Percentiles rank a stretch among this genome's conserved stretches.
Evolutionary conservation across 2,797 vertebrate species (phyloP).

Genomic region (Poecilia velifera): DNA sequence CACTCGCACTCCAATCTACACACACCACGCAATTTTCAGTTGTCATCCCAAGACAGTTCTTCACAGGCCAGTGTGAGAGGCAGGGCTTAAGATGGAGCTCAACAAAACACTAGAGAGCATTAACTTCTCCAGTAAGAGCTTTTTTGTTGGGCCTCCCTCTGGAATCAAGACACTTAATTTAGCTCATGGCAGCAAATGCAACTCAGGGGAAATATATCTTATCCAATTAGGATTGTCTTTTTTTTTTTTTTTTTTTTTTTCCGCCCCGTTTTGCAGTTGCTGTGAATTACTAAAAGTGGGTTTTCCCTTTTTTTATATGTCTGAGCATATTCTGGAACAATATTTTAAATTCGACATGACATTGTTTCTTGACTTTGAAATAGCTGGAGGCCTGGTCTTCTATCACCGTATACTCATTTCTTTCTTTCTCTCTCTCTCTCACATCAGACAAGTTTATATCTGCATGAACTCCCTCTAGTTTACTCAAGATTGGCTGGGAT

Average conservation of each 20-base stretch:
- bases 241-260: conserved; percentile 1
- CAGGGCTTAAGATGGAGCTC: conserved; percentile 67
- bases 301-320: conserved; percentile 37
- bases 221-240: conserved; percentile 64
- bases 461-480: conserved; percentile 28
- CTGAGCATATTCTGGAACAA: conserved; percentile 15
- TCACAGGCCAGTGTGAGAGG: conserved; percentile 60
- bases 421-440: conserved; percentile 4
- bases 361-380: conserved; percentile 37
- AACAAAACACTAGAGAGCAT: conserved; percentile 74
- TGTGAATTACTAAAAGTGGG: conserved; percentile 50
- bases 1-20: conserved; percentile 10
- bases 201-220: conserved; percentile 52
- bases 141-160: conserved; percentile 63
- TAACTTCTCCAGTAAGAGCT: conserved; percentile 60
- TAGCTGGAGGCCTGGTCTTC: conserved; percentile 34
- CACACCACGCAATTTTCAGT: conserved; percentile 41
- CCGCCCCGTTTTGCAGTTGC: conserved; percentile 52
- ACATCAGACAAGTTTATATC: conserved; percentile 10
- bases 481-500: conserved; percentile 47
- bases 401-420: conserved; percentile 6
- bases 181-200: conserved; percentile 63
- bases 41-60: conserved; percentile 62
- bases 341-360: conserved; percentile 15
- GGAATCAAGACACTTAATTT: conserved; percentile 73